phyloP scores from a whole-genome alignment of 2,113 vertebrate species.

The Rallus limicola region DNA sequence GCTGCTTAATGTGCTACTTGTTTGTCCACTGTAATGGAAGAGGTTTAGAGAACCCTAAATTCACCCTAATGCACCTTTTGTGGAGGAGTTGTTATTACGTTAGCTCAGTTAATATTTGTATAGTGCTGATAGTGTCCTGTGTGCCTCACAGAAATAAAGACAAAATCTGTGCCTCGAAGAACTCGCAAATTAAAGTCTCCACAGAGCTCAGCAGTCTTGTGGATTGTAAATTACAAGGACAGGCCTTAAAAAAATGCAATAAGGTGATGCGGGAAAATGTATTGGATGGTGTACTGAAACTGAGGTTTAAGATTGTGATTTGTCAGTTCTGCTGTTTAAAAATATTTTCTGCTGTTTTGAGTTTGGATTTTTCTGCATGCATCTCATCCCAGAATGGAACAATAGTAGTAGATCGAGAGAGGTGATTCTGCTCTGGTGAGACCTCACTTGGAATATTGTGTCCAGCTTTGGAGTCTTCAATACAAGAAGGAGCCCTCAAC shows the following conservation, averaged over 20 bases:
- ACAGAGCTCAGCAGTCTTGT: background rate
- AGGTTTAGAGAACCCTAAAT: background rate
- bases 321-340: background rate
- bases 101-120: constrained; percentile 37
- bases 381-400: background rate
- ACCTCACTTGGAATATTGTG: too few species aligned
- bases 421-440: too few species aligned
- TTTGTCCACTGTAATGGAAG: constrained; percentile 11
- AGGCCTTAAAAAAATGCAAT: background rate
- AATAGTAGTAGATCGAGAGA: background rate
- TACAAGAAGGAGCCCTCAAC: too few species aligned
- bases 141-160: background rate
- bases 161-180: background rate
- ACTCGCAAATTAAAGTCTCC: background rate
- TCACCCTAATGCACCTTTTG: background rate
- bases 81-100: background rate
- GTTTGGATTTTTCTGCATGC: background rate
- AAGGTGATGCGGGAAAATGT: background rate
- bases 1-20: background rate
- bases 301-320: background rate
- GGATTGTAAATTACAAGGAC: background rate
- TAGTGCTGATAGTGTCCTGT: background rate
- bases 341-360: background rate
- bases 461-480: too few species aligned
- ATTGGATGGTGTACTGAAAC: background rate